Evolutionary conservation across 64 coral and sea anemone species (phyloP), one percentile per base, ranked within the genome.

Genomic region (Hydrozoanthus tunicans): DNA sequence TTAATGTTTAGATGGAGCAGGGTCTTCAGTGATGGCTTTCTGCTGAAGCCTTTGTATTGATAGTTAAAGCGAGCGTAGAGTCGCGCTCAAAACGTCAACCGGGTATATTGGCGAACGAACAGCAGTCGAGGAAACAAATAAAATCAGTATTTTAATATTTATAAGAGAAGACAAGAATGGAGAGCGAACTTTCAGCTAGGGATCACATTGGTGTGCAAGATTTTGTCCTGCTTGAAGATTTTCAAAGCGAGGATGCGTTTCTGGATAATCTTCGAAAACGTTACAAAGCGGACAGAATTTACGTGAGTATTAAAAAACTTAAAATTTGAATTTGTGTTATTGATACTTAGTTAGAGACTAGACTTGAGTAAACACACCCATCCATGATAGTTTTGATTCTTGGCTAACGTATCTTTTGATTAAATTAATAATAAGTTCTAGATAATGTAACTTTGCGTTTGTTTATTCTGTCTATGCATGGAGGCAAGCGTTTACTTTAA

Each of bases 171-270:
- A 73, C 23, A 59, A 77, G 12, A 15, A 99, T 99, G 97, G 97
- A 99, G 79, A 96, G 90, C 71, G 92, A 89, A 51, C 94, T 98
- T 58, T 91, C 95, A 69, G 94, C 96, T 7, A 86, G 97, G 7
- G 97, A 99, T 85, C 89, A 83, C 5, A 93, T 95, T 72, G 97
- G 97, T 17, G 97, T 99, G 7, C 97, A 99, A 80, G 97, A 99
- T 92, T 99, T 99, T 9, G 97, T 99, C 17, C 91, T 99, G 64
- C 91, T 99, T 9, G 97, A 99, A 64, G 97, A 99, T 81, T 99
- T 96, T 91, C 90, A 54, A 10, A 99, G 90, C 89, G 92, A 95
- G 64, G 92, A 99, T 90, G 97, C 97, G 0, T 99, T 99, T 53
- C 24, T 99, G 57, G 94, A 96, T 70, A 99, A 99, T 78, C 83